Evolutionary conservation across 2,888 invertebrate genomes (phyloP), one percentile per base, ranked within the genome.

Genomic region (Mechanitis mazaeus): DNA sequence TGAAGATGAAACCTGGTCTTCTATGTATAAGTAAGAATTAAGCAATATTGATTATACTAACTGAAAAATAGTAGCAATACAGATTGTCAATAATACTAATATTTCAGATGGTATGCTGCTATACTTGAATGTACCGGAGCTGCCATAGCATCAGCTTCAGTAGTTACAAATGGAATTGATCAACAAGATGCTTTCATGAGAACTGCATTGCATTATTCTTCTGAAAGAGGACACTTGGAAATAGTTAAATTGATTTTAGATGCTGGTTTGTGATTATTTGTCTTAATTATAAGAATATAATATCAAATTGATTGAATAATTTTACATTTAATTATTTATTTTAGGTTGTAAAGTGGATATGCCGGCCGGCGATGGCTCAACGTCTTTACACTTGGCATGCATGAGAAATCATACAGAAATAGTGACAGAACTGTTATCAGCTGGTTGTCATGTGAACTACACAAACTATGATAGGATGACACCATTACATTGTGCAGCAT

Each of bases 121-220:
- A 94, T 94, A 72, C 85, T 95, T 68, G 94, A 94, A 74, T 91
- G 91, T 64, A 94, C 94, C 1, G 92, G 92, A 2, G 88, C 91
- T 64, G 85, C 90, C 1, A 81, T 92, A 69, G 87, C 89, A 35
- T 83, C 85, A 61, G 88, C 87, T 20, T 81, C 88, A 56, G 78
- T 83, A 66, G 72, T 89, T 63, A 85, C 81, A 59, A 80, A 90
- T 78, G 92, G 92, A 69, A 89, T 93, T 63, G 91, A 93, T 69
- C 90, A 93, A 70, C 91, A 92, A 70, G 94, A 94, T 83, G 87
- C 90, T 6, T 92, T 91, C 72, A 92, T 92, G 69, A 91, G 93
- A 71, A 93, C 94, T 64, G 94, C 95, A 0, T 79, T 95, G 60
- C 95, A 95, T 79, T 95, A 95, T 87, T 94, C 95, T 33, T 92